Base-by-base conservation (phyloP, 1,140 invertebrate species). In the Diachasmimorpha longicaudata region DNA sequence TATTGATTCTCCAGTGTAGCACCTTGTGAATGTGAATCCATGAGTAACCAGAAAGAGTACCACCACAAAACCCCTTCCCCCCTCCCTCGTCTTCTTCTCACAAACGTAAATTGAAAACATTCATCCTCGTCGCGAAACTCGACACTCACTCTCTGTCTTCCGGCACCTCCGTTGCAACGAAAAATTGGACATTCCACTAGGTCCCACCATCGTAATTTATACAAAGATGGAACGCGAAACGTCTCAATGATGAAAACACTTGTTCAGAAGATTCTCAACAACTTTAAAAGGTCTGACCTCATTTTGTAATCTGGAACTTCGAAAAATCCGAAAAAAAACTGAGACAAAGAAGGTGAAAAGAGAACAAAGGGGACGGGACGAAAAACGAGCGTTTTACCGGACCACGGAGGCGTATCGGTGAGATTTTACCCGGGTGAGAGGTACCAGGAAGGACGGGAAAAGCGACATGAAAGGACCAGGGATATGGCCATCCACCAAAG, bases 91-190 rank as follows among this genome's bases (percentile, higher is more conserved):
- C 58, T 63, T n/a, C 6, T 63, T 4, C 48, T 63, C 58, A 14
- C 58, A 25, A 63, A 63, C 5, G 58, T 4, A 63, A 63, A 63
- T 63, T 63, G 58, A 63, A 63, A 63, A 25, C 58, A 63, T 63
- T 63, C 23, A 63, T 63, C 10, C 58, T 25, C 4, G 58, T 4
- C 23, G 11, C 13, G 58, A 25, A 63, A 63, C 58, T 63, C 58
- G 58, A 63, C 58, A 25, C 58, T 63, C 58, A 63, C 58, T 31
- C 58, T 63, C 58, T 63, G 58, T 63, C 58, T 63, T 63, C 58
- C 58, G 14, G n/a, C 31, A 31, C 52, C 19, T 58, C 2, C 13
- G n/a, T 21, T 58, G 10, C 58, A 55, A 55, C 48, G 58, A 31
- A 63, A 63, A 63, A 63, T 63, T 63, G 58, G 19, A 63, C 21